These are phyloP conservation scores for Conopomorpha cramerella DNA, from an alignment of 1,140 invertebrate genomes.

Conservation along the genomic window DNA sequence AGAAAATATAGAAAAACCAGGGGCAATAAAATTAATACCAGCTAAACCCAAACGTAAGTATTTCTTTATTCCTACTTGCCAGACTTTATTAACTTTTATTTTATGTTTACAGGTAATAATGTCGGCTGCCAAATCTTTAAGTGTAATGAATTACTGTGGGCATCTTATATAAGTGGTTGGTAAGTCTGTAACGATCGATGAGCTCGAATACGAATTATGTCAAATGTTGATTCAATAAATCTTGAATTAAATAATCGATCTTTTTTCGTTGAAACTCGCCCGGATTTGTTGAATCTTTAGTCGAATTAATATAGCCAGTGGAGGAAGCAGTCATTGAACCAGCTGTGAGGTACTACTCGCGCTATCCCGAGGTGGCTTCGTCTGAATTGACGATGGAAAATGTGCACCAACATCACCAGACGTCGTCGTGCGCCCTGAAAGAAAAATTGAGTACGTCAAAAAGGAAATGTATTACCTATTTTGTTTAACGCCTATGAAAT, in stretches of 20 bases:
- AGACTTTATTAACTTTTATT: slow-evolving; percentile 26
- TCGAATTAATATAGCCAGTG: too few relatives aligned
- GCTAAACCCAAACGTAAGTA: slow-evolving; percentile 89
- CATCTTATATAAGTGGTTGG: slow-evolving; percentile 22
- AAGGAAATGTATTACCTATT: too few relatives aligned
- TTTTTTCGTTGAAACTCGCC: slow-evolving; percentile 40
- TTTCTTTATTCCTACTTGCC: slow-evolving; percentile 17
- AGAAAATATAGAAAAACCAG: slow-evolving; percentile 69
- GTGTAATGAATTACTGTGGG: too few relatives aligned
- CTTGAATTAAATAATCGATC: slow-evolving; percentile 25
- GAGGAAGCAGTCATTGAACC: too few relatives aligned
- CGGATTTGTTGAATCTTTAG: slow-evolving; percentile 35
- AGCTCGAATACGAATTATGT: slow-evolving; percentile 25
- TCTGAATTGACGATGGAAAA: too few relatives aligned
- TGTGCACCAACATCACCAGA: too few relatives aligned
- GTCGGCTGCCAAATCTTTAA: too few relatives aligned
- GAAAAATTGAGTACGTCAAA: too few relatives aligned
- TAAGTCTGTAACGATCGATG: slow-evolving; percentile 55
- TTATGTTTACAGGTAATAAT: slow-evolving; percentile 39
- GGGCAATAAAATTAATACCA: slow-evolving; percentile 82
- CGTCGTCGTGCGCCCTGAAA: too few relatives aligned
- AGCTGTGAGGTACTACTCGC: too few relatives aligned
- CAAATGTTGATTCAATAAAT: slow-evolving; percentile 48
- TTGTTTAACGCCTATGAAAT: too few relatives aligned
- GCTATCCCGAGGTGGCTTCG: too few relatives aligned